Evolutionary conservation across 2,888 invertebrate genomes (phyloP), one percentile per base, ranked within the genome.

Genomic region (Cataglyphis cursor): DNA sequence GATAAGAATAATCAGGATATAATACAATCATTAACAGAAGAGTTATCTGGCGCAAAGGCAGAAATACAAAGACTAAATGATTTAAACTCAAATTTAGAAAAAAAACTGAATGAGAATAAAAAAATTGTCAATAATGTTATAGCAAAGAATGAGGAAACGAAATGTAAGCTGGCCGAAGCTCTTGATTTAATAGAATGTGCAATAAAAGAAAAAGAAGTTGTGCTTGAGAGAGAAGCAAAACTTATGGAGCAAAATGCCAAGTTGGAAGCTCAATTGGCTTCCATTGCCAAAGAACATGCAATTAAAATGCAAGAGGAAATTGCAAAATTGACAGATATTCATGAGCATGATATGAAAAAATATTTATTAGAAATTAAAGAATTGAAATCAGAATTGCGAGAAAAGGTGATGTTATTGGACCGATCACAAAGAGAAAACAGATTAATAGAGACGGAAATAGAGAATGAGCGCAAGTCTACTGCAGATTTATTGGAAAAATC

Each of bases 151-250:
- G 92, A 93, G 24, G 95, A 95, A 84, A 96, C 96, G 2, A 95
- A 96, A 89, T 91, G 91, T 9, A 96, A 96, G 92, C 95, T 96
- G 2, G 95, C 95, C 8, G 96, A 97, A 92, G 96, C 96, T 0
- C 91, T 96, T 44, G 94, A 95, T 51, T 89, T 96, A 0, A 96
- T 96, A 38, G 96, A 96, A 89, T 85, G 91, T 9, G 96, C 96
- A 0, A 95, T 96, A 4, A 93, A 93, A n/a, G 96, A 96, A 90
- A 96, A 96, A 90, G 96, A 96, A 82, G 94, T 95, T 3, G 96
- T 96, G 5, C 87, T 96, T 9, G 94, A 95, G 84, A 94, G 96
- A 41, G 96, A 96, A 91, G 93, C 91, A 3, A 85, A 82, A 31
- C 61, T 90, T 41, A 21, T 84, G 0, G 93, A 94, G 41, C 94